Conservation (phyloP, 2,888 invertebrate genomes). For the Phyto melanocephala region DNA sequence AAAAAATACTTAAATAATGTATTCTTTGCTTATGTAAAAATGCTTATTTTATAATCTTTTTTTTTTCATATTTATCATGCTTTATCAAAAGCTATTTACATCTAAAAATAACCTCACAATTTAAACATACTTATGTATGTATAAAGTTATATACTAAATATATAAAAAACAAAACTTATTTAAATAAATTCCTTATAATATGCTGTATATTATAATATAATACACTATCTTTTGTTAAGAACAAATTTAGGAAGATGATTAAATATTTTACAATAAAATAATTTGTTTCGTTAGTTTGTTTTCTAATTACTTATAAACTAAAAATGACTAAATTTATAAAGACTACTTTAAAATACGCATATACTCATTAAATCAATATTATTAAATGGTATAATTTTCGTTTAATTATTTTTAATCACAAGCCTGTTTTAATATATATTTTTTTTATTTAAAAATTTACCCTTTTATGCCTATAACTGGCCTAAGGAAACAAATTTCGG, state of each 20-base stretch:
- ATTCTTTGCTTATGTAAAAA: not conserved
- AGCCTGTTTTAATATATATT: constrained; percentile 56
- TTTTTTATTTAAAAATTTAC: not conserved
- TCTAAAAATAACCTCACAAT: not conserved
- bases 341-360: constrained; percentile 23
- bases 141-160: too few species aligned
- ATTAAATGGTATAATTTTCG: constrained; percentile 4
- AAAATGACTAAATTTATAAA: constrained; percentile 38
- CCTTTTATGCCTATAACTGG: constrained; percentile 14
- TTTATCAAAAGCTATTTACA: constrained; percentile 40
- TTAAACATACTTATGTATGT: too few species aligned
- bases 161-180: too few species aligned
- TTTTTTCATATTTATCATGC: not conserved
- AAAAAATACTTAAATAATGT: too few species aligned
- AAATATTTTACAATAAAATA: constrained; percentile 37
- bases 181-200: too few species aligned
- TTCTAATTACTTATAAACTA: constrained; percentile 24
- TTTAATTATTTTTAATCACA: constrained; percentile 58
- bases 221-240: not conserved
- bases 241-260: constrained; percentile 50
- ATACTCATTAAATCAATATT: constrained; percentile 22
- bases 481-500: not conserved
- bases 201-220: not conserved
- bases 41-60: not conserved
- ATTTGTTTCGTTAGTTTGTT: constrained; percentile 6